Conservation (phyloP, 1,140 invertebrate species). For the Trachelipus rathkii region DNA sequence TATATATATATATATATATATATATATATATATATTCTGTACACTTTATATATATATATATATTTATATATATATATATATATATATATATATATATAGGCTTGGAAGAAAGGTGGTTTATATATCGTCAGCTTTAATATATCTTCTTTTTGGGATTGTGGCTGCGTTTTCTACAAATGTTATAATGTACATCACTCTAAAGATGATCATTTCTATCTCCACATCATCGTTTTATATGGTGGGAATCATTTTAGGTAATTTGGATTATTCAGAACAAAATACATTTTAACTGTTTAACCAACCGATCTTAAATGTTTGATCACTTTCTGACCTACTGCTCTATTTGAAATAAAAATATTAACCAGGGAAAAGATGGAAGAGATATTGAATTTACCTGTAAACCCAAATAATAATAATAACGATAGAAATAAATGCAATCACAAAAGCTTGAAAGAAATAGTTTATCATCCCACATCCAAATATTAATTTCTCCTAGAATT, state of each 20-base stretch:
- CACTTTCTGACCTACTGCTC: too few species aligned
- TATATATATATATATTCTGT: constrained; percentile 6
- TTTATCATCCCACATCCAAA: too few species aligned
- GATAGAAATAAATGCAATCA: too few species aligned
- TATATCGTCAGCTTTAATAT: background rate
- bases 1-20: constrained; percentile 15
- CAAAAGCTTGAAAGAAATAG: too few species aligned
- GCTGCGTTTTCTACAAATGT: background rate
- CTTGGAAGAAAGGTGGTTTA: background rate
- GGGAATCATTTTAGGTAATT: background rate
- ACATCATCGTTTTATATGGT: background rate
- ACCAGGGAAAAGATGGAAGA: too few species aligned
- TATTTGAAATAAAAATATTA: too few species aligned
- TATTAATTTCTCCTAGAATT: too few species aligned
- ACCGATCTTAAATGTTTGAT: background rate
- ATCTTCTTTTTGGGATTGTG: background rate
- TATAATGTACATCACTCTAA: background rate
- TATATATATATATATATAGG: background rate
- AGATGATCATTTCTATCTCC: background rate
- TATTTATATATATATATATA: constrained; percentile 1
- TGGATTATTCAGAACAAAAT: background rate
- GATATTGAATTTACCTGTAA: too few species aligned
- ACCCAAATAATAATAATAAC: too few species aligned
- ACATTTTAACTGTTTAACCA: background rate
- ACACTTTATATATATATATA: constrained; percentile 6